Percentiles rank a stretch among this genome's conserved stretches.
Conservation (phyloP, 2,888 invertebrate genomes). For the Boloria selene region DNA sequence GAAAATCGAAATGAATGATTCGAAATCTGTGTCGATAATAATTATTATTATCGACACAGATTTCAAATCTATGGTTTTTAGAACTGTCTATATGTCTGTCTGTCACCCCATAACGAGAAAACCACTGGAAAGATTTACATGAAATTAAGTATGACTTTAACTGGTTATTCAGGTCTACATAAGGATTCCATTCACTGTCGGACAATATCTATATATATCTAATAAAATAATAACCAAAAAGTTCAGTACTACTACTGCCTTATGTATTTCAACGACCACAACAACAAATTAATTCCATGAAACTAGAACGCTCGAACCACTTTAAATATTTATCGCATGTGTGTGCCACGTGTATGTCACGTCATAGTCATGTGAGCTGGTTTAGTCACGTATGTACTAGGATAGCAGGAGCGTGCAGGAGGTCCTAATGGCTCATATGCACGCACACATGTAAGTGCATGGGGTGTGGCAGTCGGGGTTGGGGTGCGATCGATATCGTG, state of each 20-base stretch:
- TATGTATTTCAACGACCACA: not conserved
- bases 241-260: not conserved
- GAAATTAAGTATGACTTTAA: no score
- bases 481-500: slow-evolving; percentile 4
- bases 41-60: no score
- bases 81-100: no score
- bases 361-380: slow-evolving; percentile 73
- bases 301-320: slow-evolving; percentile 14
- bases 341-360: slow-evolving; percentile 48
- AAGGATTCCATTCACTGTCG: no score
- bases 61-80: no score
- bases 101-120: no score
- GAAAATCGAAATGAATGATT: no score
- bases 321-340: slow-evolving; percentile 8
- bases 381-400: slow-evolving; percentile 76
- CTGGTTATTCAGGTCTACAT: no score
- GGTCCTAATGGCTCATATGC: slow-evolving; percentile 51
- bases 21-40: no score
- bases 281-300: slow-evolving; percentile 1
- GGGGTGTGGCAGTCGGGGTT: slow-evolving; percentile 40
- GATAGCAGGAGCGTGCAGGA: slow-evolving; percentile 55
- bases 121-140: no score
- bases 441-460: slow-evolving; percentile 48
- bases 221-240: not conserved
- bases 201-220: no score